Evolutionary conservation across 1,140 invertebrate genomes (phyloP).

Genomic region (Akabosia matsudoensis): DNA sequence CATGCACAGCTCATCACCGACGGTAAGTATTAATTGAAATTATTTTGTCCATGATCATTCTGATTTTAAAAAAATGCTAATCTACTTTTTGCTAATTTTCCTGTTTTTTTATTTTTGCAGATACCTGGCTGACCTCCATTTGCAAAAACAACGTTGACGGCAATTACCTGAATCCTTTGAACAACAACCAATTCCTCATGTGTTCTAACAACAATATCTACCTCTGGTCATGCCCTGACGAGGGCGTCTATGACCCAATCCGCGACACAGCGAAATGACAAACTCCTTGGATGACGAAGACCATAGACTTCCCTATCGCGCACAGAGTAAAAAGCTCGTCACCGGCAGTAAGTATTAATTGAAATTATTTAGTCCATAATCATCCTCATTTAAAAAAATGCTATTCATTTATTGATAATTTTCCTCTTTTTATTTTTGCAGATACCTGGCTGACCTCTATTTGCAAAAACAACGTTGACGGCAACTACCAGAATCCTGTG

Average conservation of each 20-base stretch:
- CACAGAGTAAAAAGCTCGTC: too few species aligned
- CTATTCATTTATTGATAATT: background rate
- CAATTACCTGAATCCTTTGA: background rate
- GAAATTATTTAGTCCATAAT: too few species aligned
- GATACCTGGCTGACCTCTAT: background rate
- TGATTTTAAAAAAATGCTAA: background rate
- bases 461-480: background rate
- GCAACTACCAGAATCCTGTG: background rate
- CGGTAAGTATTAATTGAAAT: too few species aligned
- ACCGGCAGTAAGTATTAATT: too few species aligned
- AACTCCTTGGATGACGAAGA: too few species aligned
- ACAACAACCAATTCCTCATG: background rate
- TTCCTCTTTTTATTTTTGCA: background rate
- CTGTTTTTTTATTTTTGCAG: background rate
- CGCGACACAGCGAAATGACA: too few species aligned
- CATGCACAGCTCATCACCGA: too few species aligned
- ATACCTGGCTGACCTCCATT: background rate
- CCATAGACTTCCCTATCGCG: too few species aligned
- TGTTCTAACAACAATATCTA: background rate
- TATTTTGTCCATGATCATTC: too few species aligned
- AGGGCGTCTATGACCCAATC: background rate
- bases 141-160: background rate
- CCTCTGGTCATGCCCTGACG: background rate
- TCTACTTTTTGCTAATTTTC: background rate
- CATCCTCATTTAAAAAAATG: background rate